Conservation (phyloP, 2,888 invertebrate species). For the Marasmarcha lunaedactyla region DNA sequence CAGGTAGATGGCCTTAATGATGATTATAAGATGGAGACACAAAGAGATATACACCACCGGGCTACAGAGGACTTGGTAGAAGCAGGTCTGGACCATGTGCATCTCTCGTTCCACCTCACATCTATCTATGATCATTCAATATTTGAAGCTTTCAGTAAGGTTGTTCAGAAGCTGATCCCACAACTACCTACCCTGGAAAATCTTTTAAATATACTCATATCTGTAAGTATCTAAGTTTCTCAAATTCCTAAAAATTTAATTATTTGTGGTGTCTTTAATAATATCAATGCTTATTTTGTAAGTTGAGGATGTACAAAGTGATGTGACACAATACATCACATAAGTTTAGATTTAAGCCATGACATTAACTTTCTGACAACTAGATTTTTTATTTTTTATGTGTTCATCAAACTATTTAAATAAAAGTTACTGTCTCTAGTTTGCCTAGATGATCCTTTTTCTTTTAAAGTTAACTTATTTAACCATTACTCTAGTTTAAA, state of each 20-base stretch:
- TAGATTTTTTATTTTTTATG: too few relatives aligned
- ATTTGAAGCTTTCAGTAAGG: conserved; percentile 99
- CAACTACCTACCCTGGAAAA: conserved; percentile 97
- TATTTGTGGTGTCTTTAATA: background rate
- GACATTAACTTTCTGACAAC: too few relatives aligned
- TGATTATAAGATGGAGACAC: conserved; percentile 99
- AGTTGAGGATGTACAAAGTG: too few relatives aligned
- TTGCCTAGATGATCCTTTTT: too few relatives aligned
- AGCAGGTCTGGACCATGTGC: conserved; percentile 87
- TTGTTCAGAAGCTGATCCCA: conserved; percentile 98
- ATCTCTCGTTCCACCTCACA: conserved; percentile 94
- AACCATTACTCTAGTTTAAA: too few relatives aligned
- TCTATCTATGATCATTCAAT: conserved; percentile 99
- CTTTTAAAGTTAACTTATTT: too few relatives aligned
- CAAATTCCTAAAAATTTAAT: background rate
- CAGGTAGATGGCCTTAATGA: conserved; percentile 97
- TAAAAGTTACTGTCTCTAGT: too few relatives aligned
- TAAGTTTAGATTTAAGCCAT: too few relatives aligned
- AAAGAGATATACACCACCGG: conserved; percentile 96
- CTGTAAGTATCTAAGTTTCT: conserved; percentile 73
- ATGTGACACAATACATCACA: too few relatives aligned
- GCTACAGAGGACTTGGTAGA: conserved; percentile 95
- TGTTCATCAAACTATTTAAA: too few relatives aligned
- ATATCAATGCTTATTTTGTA: too few relatives aligned
- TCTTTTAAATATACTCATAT: conserved; percentile 96